Conservation (phyloP, 2,888 invertebrate genomes). For the Mimas tiliae region DNA sequence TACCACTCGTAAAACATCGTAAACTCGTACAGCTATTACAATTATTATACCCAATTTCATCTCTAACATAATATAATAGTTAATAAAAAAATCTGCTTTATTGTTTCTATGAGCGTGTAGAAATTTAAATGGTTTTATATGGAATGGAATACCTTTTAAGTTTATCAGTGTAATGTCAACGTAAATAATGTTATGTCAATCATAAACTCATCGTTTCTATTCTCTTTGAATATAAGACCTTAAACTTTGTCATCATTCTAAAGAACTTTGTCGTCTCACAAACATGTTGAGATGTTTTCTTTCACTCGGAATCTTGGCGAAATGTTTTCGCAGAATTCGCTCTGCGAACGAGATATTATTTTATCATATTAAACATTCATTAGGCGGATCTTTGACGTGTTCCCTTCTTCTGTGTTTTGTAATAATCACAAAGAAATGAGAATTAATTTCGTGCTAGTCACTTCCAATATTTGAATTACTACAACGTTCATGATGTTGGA, state of each 20-base stretch:
- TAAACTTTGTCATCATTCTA: neutral
- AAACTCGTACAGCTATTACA: too few species aligned
- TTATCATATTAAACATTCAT: slow-evolving; percentile 4
- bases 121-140: too few species aligned
- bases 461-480: too few species aligned
- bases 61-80: too few species aligned
- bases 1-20: too few species aligned
- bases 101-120: too few species aligned
- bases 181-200: neutral
- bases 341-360: neutral
- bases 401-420: neutral
- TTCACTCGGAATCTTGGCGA: neutral
- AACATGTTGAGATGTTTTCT: slow-evolving; percentile 15
- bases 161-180: neutral
- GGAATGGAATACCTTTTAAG: too few species aligned
- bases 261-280: neutral
- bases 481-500: too few species aligned
- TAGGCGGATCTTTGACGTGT: neutral
- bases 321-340: neutral
- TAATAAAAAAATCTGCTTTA: too few species aligned
- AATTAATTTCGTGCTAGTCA: too few species aligned
- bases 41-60: too few species aligned
- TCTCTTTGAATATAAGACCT: neutral
- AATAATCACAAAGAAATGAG: neutral
- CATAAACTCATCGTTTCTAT: neutral